Conservation (phyloP, 2,888 invertebrate species). For the Lasioglossum vierecki region DNA sequence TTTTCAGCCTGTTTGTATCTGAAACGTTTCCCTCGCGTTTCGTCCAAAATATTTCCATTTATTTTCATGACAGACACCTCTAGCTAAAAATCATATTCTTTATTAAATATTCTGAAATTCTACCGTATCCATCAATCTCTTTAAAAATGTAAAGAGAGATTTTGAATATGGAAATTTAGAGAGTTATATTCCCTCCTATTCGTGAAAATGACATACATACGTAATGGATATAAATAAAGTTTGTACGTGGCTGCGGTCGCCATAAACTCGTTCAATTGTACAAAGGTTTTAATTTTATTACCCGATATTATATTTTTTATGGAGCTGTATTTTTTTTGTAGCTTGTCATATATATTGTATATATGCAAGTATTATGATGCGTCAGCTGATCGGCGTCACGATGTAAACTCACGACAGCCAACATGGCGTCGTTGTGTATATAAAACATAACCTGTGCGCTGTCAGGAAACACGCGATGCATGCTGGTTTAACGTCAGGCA, state of each 20-base stretch:
- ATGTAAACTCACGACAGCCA: slow-evolving; percentile 32
- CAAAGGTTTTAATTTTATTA: background rate
- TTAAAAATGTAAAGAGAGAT: background rate
- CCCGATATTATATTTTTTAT: background rate
- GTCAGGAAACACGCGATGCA: slow-evolving; percentile 18
- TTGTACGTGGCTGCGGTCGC: background rate
- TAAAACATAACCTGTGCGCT: slow-evolving; percentile 49
- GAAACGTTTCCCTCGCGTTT: background rate
- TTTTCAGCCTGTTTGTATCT: background rate
- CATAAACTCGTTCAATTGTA: background rate
- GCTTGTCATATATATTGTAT: background rate
- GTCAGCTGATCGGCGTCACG: slow-evolving; percentile 43
- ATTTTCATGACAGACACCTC: background rate
- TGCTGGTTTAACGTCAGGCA: background rate
- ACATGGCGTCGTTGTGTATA: slow-evolving; percentile 38
- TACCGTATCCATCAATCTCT: background rate
- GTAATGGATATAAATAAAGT: background rate
- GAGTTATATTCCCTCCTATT: background rate
- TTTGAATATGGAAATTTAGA: background rate
- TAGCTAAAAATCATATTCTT: background rate
- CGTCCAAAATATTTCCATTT: background rate
- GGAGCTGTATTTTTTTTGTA: background rate
- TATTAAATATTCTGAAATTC: background rate
- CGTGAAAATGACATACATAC: background rate
- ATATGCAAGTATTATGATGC: background rate